These are phyloP conservation scores for Anhinga anhinga DNA, from an alignment of 2,113 vertebrate genomes.

Conservation along the genomic window DNA sequence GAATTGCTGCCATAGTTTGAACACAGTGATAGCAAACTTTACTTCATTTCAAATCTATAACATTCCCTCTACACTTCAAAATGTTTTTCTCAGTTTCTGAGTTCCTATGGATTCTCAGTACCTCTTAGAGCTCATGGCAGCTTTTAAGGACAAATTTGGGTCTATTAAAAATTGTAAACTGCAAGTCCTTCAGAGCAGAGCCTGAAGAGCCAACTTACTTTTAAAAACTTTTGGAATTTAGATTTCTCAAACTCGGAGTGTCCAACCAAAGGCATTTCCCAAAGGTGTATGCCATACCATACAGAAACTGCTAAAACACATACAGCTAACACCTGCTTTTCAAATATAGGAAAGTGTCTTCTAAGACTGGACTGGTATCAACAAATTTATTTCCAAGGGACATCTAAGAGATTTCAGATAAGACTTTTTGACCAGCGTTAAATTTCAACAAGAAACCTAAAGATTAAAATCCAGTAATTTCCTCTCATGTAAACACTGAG, in stretches of 20 bases:
- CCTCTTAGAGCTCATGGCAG: neutral
- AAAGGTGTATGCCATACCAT: neutral
- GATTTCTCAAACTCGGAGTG: neutral
- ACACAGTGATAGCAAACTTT: neutral
- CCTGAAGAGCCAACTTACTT: neutral
- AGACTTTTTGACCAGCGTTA: neutral
- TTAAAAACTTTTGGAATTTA: neutral
- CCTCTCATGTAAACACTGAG: neutral
- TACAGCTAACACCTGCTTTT: neutral
- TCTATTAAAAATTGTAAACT: neutral
- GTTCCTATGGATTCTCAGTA: neutral
- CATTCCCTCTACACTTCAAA: neutral
- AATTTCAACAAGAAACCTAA: neutral
- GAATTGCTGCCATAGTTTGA: neutral
- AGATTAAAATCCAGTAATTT: neutral
- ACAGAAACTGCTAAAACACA: neutral
- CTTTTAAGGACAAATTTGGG: neutral
- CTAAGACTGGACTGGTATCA: neutral
- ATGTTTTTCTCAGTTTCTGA: neutral
- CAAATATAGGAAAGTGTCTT: neutral
- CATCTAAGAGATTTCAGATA: neutral
- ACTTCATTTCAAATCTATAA: neutral
- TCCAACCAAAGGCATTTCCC: neutral
- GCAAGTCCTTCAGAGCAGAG: neutral
- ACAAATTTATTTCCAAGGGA: neutral